Evolutionary conservation across 2,888 invertebrate species (phyloP), one percentile per base, ranked within the genome.

Genomic region (Microdon myrmicae): DNA sequence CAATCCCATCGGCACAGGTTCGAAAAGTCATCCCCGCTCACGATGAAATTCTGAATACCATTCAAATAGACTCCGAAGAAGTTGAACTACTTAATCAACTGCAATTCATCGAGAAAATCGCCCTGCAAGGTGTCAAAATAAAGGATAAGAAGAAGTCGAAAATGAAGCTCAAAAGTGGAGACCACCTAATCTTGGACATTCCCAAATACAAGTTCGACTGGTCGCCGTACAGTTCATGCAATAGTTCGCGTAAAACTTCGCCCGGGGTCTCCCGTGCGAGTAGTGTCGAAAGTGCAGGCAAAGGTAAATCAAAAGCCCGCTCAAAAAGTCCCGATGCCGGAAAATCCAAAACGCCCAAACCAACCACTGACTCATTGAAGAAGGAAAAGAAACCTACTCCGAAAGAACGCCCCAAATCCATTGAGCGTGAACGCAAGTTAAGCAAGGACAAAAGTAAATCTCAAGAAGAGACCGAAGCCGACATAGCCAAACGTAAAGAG

Each of bases 401-500:
- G 0, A 87, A 86, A 73, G 88, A 88, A 74, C 87, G 87, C 67
- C 87, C 88, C 0, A 86, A 86, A 70, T 87, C 88, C 0, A 79
- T 88, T 53, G 89, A 89, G 71, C 85, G 84, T 77, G 86, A 68
- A 79, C 74, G 77, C 7, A 71, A 73, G 1, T 56, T 79, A 7
- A 77, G 75, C 55, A 77, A 75, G 41, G 89, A 89, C 74, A 82
- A 88, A 64, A 85, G 87, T 3, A 88, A 86, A 73, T 88, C 88
- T 1, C 87, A 87, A 75, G 89, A 89, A 73, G 89, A 89, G 67
- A 87, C 86, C 60, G 89, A 88, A 70, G 85, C 87, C 0, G 88
- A 88, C 74, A 73, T 78, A 19, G 87, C 85, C 1, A 89, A 89
- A 74, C 84, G 89, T 34, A 87, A 88, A 75, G 88, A 88, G 71